These are phyloP conservation scores for Pheosia tremula DNA, from an alignment of 2,888 invertebrate genomes.

Conservation along the genomic window DNA sequence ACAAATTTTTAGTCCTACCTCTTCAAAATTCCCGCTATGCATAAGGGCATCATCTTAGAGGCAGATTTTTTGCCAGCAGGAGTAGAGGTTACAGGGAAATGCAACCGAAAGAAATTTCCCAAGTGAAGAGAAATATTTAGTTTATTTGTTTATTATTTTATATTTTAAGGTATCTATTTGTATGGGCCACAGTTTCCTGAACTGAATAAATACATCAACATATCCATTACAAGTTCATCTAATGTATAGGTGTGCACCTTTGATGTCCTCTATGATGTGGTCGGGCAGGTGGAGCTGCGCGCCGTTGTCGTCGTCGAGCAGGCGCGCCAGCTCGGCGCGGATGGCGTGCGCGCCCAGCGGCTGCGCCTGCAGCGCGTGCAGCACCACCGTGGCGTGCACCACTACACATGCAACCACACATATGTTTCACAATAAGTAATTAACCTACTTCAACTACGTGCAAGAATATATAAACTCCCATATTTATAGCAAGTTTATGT, in stretches of 20 bases:
- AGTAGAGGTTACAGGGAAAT: no score
- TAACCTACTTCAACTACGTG: no score
- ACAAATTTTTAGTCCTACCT: no score
- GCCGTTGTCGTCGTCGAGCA: constrained; percentile 74
- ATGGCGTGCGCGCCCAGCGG: constrained; percentile 91
- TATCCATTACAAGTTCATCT: neutral
- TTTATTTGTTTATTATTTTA: no score
- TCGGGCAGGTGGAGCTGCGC: constrained; percentile 79
- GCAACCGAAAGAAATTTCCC: no score
- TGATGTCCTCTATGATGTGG: constrained; percentile 89
- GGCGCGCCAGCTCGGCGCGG: constrained; percentile 84
- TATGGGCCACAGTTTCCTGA: no score
- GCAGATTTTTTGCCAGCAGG: no score
- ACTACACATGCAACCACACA: constrained; percentile 75
- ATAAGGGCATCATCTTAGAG: no score
- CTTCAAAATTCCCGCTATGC: no score
- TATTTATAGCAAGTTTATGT: neutral
- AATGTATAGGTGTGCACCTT: constrained; percentile 66
- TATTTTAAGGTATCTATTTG: no score
- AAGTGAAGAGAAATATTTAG: no score
- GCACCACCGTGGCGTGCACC: constrained; percentile 93
- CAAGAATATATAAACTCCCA: neutral
- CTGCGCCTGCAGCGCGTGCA: constrained; percentile 93
- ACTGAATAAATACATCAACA: neutral
- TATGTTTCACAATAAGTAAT: neutral